Conservation (phyloP, 2,888 invertebrate species). For the Psococerastis gibbosa region DNA sequence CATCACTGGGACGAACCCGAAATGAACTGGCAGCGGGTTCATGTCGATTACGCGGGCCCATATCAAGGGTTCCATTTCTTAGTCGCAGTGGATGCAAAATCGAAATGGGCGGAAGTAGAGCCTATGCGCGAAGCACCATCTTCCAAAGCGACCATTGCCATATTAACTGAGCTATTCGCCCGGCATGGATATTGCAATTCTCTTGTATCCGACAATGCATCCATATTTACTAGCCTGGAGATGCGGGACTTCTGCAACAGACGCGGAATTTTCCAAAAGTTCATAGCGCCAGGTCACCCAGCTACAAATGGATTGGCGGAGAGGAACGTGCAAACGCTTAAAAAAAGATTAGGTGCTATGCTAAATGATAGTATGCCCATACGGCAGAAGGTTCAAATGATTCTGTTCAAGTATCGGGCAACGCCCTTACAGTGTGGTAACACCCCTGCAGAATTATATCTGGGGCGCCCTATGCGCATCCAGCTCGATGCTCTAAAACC, state of each 20-base stretch:
- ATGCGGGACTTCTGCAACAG: constrained; percentile 16
- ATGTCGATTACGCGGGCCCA: constrained; percentile 20
- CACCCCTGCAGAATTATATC: too few relatives aligned
- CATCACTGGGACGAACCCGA: constrained; percentile 19
- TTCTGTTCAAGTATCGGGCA: too few relatives aligned
- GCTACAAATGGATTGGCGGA: constrained; percentile 9
- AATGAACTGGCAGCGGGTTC: constrained; percentile 19
- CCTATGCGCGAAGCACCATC: too few relatives aligned
- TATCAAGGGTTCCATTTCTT: constrained; percentile 17
- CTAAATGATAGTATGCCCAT: constrained; percentile 1
- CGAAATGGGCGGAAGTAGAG: constrained; percentile 20
- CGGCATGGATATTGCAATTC: constrained; percentile 17
- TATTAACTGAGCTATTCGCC: constrained; percentile 17
- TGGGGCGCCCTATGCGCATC: neutral
- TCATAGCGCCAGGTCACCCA: constrained; percentile 16
- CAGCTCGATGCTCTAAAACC: neutral
- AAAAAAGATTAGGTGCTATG: constrained; percentile 10
- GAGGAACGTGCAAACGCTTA: constrained; percentile 15
- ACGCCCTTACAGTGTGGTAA: too few relatives aligned
- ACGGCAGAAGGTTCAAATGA: too few relatives aligned
- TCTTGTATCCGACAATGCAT: constrained; percentile 19
- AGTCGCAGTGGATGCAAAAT: constrained; percentile 18
- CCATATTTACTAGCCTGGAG: constrained; percentile 17
- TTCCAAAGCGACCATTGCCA: constrained; percentile 15
- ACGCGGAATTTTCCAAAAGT: constrained; percentile 16